phyloP scores from a whole-genome alignment of 2,113 vertebrate genomes.

The Oenanthe oenanthe region DNA sequence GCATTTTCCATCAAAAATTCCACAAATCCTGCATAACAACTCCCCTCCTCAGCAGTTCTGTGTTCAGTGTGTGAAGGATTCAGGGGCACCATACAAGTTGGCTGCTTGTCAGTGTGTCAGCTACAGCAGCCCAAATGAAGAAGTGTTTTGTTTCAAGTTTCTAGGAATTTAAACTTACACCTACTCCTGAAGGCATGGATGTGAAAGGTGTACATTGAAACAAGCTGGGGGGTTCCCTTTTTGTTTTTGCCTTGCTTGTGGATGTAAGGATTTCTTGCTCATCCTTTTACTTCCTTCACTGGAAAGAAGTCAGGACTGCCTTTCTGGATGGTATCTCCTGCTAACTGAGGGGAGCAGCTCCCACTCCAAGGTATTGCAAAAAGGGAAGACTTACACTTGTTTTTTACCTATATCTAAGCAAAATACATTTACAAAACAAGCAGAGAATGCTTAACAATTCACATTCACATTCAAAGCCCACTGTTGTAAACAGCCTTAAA shows the following conservation, averaged over 20 bases:
- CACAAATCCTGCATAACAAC: background rate
- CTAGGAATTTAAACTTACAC: background rate
- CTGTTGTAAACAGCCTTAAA: background rate
- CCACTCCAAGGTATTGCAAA: background rate
- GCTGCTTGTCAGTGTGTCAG: background rate
- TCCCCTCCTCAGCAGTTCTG: background rate
- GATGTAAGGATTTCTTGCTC: background rate
- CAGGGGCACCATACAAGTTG: fast-evolving
- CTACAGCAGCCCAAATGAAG: background rate
- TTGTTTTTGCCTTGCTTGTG: background rate
- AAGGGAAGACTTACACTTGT: background rate
- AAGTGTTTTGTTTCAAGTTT: background rate
- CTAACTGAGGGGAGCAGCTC: background rate
- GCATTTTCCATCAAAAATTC: background rate
- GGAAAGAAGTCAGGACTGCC: background rate
- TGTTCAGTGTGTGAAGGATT: background rate
- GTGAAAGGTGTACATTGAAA: background rate
- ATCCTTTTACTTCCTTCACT: background rate
- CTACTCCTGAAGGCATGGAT: background rate
- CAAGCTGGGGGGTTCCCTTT: background rate
- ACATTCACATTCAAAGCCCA: background rate
- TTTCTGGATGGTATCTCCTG: background rate
- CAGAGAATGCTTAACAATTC: background rate
- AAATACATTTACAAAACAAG: background rate
- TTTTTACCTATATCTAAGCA: background rate